Evolutionary conservation across 1,140 invertebrate species (phyloP), one percentile per base, ranked within the genome.

Genomic region (Lethocerus indicus): DNA sequence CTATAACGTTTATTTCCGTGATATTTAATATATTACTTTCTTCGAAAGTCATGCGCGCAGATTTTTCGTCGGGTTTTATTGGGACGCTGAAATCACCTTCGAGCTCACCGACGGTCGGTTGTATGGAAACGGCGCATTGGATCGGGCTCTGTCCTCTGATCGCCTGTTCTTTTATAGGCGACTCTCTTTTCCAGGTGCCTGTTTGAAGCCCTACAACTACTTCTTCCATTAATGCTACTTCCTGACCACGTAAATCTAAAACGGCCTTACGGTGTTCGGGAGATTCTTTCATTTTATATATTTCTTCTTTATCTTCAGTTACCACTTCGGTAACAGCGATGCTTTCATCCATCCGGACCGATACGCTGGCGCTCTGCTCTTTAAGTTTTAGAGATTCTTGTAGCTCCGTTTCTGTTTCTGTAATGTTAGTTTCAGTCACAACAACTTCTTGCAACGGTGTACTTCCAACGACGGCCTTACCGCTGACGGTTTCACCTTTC

Each of bases 381-480:
- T 73, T 66, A n/a, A 71, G 71, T 63, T 66, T 68, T 2, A 67
- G 50, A 41, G 67, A 61, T 36, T 56, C 55, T 49, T 65, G 59
- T 24, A 71, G 49, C 14, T 58, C 59, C 35, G 42, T 63, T 58
- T 70, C 67, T 50, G 63, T 52, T 25, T 62, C 58, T 43, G 54
- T 62, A 9, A 67, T 64, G 44, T 53, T 63, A 42, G 64, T 63
- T 36, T 57, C 53, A 12, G 56, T 59, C 1, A 62, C 57, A 26
- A 75, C 61, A 7, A 76, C 57, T 60, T 75, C 73, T 53, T 71
- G 66, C 39, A 69, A 58, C 49, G 69, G 65, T 48, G 67, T 67
- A 48, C 68, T 65, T 49, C 66, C 68, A 37, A 64, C 57, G 51
- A 70, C 68, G 5, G 73, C 74, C 60, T 67, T 70, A 23, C 60